Evolutionary conservation across 2,888 invertebrate genomes (phyloP), one percentile per base, ranked within the genome.

Genomic region (Drosophila quinaria): DNA sequence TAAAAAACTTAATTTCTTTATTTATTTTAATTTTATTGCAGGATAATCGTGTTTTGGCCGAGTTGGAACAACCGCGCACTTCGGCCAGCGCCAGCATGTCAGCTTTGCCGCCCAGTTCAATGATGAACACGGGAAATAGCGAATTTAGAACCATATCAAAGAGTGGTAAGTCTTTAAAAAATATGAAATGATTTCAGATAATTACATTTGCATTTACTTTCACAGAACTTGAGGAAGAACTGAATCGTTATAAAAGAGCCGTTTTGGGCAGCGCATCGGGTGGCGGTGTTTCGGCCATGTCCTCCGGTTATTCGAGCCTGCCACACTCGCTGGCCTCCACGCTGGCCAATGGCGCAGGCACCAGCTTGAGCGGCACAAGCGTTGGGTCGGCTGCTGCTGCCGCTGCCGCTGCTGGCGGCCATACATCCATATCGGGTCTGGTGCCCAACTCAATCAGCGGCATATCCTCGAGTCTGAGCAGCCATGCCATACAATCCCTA

Each of bases 41-140:
- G 93, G 96, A 96, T 93, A 96, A 96, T 93, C 95, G 97, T 88
- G 96, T 98, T 89, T 94, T 98, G 91, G 97, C 98, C 78, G 98
- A 98, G 92, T 94, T 98, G 91, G 98, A 98, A 92, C 97, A 97
- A 92, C 95, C 96, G 83, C 94, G 97, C 69, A 92, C 92, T 70
- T 92, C 93, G 63, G 90, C 89, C 73, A 83, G 87, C 49, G 80
- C 84, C 60, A 91, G 91, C 66, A 82, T 87, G 78, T 91, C 92
- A 70, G 86, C 90, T 56, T 83, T 92, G 87, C 87, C 89, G 76
- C 85, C 91, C 72, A 91, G 91, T 83, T 92, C 92, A 70, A 89
- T 91, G 75, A 81, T 91, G 79, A 84, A 81, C 76, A 80, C 85
- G 70, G 89, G 85, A 85, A 91, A 88, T 84, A 90, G 89, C 82